Conservation (phyloP, 2,888 invertebrate species). For the Fragum whitleyi region DNA sequence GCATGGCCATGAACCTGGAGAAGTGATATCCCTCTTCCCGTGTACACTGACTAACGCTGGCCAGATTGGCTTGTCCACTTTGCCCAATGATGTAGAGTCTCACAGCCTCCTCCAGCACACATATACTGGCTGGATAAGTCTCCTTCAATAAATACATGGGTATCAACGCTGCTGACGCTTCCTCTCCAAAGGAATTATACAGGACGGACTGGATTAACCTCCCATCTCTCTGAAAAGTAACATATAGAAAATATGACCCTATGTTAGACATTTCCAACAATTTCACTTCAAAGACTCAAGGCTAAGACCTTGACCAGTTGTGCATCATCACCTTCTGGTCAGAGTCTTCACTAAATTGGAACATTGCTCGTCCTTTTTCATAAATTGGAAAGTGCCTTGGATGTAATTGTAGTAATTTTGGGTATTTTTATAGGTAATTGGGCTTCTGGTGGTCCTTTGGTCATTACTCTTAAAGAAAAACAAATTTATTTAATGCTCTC, state of each 20-base stretch:
- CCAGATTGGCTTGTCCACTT: neutral
- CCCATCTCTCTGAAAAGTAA: slow-evolving; percentile 17
- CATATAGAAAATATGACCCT: neutral
- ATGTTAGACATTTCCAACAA: neutral
- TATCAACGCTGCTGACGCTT: slow-evolving; percentile 35
- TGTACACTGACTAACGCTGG: slow-evolving; percentile 32
- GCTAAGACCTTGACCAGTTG: too few species aligned
- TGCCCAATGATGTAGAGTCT: slow-evolving; percentile 32
- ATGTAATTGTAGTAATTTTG: too few species aligned
- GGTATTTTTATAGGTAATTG: too few species aligned
- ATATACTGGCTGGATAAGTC: slow-evolving; percentile 42
- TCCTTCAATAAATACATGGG: slow-evolving; percentile 45
- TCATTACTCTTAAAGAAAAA: too few species aligned
- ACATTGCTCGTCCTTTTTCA: too few species aligned
- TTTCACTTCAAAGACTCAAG: too few species aligned
- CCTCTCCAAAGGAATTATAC: slow-evolving; percentile 5
- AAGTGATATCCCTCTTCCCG: slow-evolving; percentile 52
- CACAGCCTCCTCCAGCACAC: slow-evolving; percentile 43
- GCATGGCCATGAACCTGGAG: slow-evolving; percentile 46
- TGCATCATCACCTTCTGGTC: too few species aligned
- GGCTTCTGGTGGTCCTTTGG: too few species aligned
- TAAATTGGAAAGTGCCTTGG: too few species aligned
- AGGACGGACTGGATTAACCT: slow-evolving; percentile 25
- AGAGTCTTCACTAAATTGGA: too few species aligned
- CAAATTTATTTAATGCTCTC: too few species aligned